Percentiles rank a stretch among this genome's conserved stretches.
Evolutionary conservation across 2,888 invertebrate genomes (phyloP).

Genomic region (Linnaemya vulpina): DNA sequence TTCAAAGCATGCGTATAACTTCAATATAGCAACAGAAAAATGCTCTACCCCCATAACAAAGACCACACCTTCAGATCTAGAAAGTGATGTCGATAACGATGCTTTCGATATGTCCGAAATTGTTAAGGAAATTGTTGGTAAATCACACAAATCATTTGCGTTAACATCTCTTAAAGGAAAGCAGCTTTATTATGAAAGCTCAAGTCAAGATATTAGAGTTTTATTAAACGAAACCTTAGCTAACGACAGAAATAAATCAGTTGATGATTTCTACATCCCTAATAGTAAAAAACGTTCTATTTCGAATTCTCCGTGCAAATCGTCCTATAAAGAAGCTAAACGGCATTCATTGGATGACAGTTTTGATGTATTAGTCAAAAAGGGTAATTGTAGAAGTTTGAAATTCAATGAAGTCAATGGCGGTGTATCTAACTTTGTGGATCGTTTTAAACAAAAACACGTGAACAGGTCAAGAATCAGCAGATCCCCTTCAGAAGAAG

Average conservation of each 20-base stretch:
- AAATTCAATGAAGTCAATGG: conserved; percentile 25
- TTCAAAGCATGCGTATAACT: conserved; percentile 45
- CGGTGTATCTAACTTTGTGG: conserved; percentile 72
- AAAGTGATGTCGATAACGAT: conserved; percentile 82
- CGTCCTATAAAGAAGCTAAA: conserved; percentile 69
- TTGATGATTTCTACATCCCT: conserved; percentile 76
- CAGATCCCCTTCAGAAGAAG: neutral
- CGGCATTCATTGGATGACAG: conserved; percentile 78
- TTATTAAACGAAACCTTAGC: conserved; percentile 65
- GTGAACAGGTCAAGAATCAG: conserved; percentile 47
- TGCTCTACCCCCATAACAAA: conserved; percentile 80
- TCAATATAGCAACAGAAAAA: conserved; percentile 54
- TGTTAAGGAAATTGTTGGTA: conserved; percentile 84
- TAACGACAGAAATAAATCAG: neutral
- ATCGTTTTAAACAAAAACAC: conserved; percentile 76
- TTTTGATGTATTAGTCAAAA: conserved; percentile 77
- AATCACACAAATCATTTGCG: conserved; percentile 70
- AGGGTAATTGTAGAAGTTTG: conserved; percentile 49
- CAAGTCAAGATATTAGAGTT: conserved; percentile 73
- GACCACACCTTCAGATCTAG: conserved; percentile 77
- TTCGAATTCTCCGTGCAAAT: conserved; percentile 72
- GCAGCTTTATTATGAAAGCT: conserved; percentile 76
- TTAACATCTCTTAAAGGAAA: conserved; percentile 77
- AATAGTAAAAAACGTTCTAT: conserved; percentile 74
- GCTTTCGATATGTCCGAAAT: conserved; percentile 84